A percentile compares a stretch with the other conserved stretches of the same genome.
Evolutionary conservation across 2,113 vertebrate species (phyloP).

Genomic region (Ondatra zibethicus): DNA sequence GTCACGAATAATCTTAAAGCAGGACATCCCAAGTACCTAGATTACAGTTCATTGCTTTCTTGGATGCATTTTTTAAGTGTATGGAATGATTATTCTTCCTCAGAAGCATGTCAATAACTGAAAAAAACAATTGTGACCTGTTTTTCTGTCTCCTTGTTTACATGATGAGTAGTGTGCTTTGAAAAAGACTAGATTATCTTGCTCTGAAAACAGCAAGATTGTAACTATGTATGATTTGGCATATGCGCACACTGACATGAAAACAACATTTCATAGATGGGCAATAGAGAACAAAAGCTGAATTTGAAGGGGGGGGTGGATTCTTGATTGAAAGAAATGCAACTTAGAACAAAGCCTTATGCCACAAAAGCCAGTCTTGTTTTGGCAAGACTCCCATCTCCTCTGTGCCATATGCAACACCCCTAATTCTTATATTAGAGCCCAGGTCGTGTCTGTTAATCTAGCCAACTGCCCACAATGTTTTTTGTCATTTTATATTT

Average conservation of each 20-base stretch:
- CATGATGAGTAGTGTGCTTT: not conserved
- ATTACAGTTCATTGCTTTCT: not conserved
- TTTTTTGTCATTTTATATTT: conserved; percentile 28
- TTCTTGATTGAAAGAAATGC: conserved; percentile 11
- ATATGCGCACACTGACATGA: not conserved
- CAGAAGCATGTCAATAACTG: not conserved
- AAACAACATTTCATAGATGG: not conserved
- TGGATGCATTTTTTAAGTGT: conserved; percentile 44
- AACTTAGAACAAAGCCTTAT: not conserved
- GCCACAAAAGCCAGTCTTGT: not conserved
- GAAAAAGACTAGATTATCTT: not conserved
- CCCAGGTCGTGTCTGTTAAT: not conserved
- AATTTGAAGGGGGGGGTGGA: not conserved
- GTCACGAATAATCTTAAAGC: not conserved
- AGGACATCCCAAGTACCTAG: not conserved
- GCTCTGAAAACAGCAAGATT: conserved; percentile 29
- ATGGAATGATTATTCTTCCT: conserved; percentile 44
- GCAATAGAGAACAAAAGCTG: not conserved
- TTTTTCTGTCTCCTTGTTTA: not conserved
- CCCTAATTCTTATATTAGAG: not conserved
- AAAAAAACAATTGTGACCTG: not conserved
- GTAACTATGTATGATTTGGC: not conserved
- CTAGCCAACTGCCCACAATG: not conserved
- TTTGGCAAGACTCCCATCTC: not conserved
- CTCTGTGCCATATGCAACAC: not conserved